Percentiles rank a stretch among this genome's conserved stretches.
phyloP scores from a whole-genome alignment of 2,888 invertebrate species.

The Scaptomyza reducta region DNA sequence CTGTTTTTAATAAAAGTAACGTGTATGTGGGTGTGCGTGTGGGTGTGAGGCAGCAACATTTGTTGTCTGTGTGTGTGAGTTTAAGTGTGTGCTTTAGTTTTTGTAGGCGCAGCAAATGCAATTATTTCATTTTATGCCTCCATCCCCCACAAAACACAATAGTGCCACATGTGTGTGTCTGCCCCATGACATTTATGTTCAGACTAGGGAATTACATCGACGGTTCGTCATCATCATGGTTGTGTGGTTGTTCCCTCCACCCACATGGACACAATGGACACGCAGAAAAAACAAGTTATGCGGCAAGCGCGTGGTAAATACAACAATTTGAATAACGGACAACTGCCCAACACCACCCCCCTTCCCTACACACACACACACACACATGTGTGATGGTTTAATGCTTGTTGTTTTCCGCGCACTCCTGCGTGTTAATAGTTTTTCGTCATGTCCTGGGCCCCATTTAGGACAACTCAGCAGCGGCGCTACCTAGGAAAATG shows the following conservation, averaged over 20 bases:
- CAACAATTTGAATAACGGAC: constrained; percentile 77
- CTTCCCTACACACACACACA: constrained; percentile 18
- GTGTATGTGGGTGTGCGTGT: neutral
- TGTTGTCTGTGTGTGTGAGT: constrained; percentile 1
- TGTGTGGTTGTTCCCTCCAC: constrained; percentile 32
- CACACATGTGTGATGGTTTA: neutral
- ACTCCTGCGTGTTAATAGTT: constrained; percentile 68
- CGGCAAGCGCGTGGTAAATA: constrained; percentile 56
- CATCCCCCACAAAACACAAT: constrained; percentile 44
- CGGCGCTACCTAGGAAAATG: constrained; percentile 60
- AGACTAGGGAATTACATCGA: constrained; percentile 59
- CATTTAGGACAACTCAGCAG: constrained; percentile 24
- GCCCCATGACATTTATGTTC: constrained; percentile 53
- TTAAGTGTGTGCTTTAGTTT: constrained; percentile 16
- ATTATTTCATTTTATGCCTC: constrained; percentile 69
- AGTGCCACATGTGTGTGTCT: constrained; percentile 15
- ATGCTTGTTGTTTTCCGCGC: neutral
- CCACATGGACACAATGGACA: constrained; percentile 59
- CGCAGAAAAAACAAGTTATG: constrained; percentile 45
- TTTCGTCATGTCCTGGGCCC: constrained; percentile 59
- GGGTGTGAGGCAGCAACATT: neutral
- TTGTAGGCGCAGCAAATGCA: constrained; percentile 72
- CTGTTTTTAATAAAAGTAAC: constrained; percentile 5
- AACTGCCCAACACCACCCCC: constrained; percentile 31
- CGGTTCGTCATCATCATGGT: constrained; percentile 27